phyloP scores from a whole-genome alignment of 2,888 invertebrate genomes.

The Resseliella maxima region DNA sequence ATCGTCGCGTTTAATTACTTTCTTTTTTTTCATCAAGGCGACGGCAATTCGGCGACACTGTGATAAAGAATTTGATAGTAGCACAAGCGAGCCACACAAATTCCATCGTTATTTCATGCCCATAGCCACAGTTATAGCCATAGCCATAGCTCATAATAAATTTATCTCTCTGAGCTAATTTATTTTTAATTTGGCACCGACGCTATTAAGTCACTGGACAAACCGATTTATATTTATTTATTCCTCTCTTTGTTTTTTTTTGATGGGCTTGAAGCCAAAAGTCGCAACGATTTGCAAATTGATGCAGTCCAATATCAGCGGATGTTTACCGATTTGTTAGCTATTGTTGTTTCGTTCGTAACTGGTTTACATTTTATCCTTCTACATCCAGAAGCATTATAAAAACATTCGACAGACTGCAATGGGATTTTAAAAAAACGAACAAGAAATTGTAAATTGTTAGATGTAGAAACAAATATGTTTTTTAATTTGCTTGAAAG shows the following conservation, averaged over 20 bases:
- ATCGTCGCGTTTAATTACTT: too few relatives aligned
- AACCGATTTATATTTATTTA: neutral
- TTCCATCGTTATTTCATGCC: neutral
- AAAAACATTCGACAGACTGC: neutral
- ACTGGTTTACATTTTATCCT: neutral
- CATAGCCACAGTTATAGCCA: too few relatives aligned
- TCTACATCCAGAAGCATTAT: neutral
- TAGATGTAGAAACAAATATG: neutral
- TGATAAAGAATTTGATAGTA: constrained; percentile 8
- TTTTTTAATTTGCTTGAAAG: neutral
- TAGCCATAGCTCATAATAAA: neutral
- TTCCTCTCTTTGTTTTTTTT: too few relatives aligned
- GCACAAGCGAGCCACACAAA: neutral
- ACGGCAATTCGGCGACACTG: neutral
- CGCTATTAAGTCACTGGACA: constrained; percentile 43
- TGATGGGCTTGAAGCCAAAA: constrained; percentile 13
- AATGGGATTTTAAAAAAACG: neutral
- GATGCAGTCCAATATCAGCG: constrained; percentile 42
- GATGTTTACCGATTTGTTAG: neutral
- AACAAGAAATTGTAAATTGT: constrained; percentile 1
- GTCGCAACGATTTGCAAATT: constrained; percentile 29
- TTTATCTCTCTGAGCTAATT: constrained; percentile 24
- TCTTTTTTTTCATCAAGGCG: neutral
- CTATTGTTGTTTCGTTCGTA: neutral
- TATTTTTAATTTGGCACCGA: constrained; percentile 13